Percentiles rank a stretch among this genome's conserved stretches.
phyloP scores from a whole-genome alignment of 92 coral and sea anemone species.

The Isaurus tuberculatus region DNA sequence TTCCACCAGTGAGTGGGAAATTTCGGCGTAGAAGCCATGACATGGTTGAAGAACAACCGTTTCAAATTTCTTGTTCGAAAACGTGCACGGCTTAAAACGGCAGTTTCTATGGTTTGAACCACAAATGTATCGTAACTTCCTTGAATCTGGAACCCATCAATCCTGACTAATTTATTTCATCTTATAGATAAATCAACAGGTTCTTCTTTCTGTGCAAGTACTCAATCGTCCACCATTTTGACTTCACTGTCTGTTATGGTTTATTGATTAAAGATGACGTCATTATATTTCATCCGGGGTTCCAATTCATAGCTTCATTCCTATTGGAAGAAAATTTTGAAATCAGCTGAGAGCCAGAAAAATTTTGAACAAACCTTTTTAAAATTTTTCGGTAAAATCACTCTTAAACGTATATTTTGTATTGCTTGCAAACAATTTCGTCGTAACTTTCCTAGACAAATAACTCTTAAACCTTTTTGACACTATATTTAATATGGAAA shows the following conservation, averaged over 20 bases:
- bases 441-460: too few species aligned
- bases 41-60: conserved; percentile 34
- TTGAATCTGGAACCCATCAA: conserved; percentile 57
- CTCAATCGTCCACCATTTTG: conserved; percentile 81
- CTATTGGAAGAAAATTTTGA: conserved; percentile 57
- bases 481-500: too few species aligned
- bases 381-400: not conserved
- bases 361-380: not conserved
- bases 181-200: conserved; percentile 37
- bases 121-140: conserved; percentile 49
- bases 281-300: conserved; percentile 60
- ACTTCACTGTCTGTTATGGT: conserved; percentile 73
- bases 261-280: conserved; percentile 78
- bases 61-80: conserved; percentile 30
- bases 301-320: not conserved
- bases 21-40: conserved; percentile 29
- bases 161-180: conserved; percentile 23
- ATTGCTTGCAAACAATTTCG: too few species aligned
- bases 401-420: too few species aligned
- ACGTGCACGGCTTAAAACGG: not conserved
- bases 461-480: too few species aligned
- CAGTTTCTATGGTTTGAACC: not conserved
- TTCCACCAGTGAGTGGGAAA: conserved; percentile 35
- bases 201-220: conserved; percentile 36
- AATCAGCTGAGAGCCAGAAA: conserved; percentile 63